phyloP scores from a whole-genome alignment of 2,113 vertebrate genomes.

The Larimichthys polyactis region DNA sequence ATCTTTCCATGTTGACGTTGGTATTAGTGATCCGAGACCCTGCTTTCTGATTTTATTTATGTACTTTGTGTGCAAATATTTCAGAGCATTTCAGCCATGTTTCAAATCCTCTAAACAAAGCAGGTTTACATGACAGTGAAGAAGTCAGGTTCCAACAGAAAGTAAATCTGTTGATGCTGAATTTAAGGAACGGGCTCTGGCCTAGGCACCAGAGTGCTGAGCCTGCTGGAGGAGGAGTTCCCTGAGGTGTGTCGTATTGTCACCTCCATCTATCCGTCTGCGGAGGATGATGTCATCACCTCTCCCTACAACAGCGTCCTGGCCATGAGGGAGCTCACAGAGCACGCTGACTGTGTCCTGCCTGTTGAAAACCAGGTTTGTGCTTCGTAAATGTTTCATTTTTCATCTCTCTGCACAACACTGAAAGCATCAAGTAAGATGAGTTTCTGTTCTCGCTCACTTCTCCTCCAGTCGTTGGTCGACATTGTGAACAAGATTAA shows the following conservation, averaged over 20 bases:
- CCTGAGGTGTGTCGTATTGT: slow-evolving; percentile 95
- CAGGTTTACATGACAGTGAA: not conserved
- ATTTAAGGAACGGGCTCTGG: slow-evolving; percentile 94
- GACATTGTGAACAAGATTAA: slow-evolving; percentile 95
- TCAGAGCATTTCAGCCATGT: not conserved
- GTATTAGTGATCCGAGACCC: not conserved
- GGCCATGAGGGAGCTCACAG: slow-evolving; percentile 95
- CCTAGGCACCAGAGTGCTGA: slow-evolving; percentile 93
- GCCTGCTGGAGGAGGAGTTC: slow-evolving; percentile 94
- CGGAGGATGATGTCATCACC: slow-evolving; percentile 96
- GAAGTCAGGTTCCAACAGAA: not conserved
- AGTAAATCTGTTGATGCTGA: not conserved
- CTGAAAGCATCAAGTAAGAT: not conserved
- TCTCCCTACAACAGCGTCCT: slow-evolving; percentile 97
- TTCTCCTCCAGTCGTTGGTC: slow-evolving; percentile 89
- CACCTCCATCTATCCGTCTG: slow-evolving; percentile 92
- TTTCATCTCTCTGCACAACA: too few species aligned
- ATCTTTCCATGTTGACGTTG: not conserved
- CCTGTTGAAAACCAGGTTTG: slow-evolving; percentile 96
- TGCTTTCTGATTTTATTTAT: not conserved
- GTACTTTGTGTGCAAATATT: too few species aligned
- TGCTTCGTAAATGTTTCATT: not conserved
- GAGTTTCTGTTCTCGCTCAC: not conserved
- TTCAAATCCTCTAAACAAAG: not conserved
- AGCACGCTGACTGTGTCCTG: slow-evolving; percentile 95